These are phyloP conservation scores for Ictalurus punctatus DNA, from an alignment of 2,113 vertebrate genomes.

Conservation along the genomic window DNA sequence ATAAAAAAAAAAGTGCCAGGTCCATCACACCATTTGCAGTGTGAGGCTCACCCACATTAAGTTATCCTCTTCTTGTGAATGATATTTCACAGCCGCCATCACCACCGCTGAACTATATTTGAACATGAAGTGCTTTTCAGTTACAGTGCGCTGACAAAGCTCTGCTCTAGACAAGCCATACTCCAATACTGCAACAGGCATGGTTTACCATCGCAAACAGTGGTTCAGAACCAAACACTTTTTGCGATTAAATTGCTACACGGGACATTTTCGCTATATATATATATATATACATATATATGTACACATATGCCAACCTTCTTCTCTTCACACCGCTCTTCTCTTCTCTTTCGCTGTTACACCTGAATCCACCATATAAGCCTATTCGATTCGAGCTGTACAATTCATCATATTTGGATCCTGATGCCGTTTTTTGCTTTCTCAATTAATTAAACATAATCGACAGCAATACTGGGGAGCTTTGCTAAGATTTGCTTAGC, in stretches of 20 bases:
- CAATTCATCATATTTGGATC: background rate
- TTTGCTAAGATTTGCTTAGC: background rate
- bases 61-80: constrained; percentile 23
- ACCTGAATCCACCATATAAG: background rate
- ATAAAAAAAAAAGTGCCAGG: background rate
- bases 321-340: too few relatives aligned
- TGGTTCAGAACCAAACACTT: background rate
- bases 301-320: background rate
- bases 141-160: background rate
- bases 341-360: too few relatives aligned
- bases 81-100: constrained; percentile 18
- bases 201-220: background rate
- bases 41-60: constrained; percentile 2
- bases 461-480: background rate
- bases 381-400: background rate
- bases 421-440: background rate
- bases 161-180: too few relatives aligned
- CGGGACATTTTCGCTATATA: background rate
- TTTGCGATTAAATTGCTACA: background rate
- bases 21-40: constrained; percentile 18
- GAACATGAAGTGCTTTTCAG: constrained; percentile 31
- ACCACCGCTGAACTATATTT: constrained; percentile 22
- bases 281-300: background rate
- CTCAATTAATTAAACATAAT: background rate
- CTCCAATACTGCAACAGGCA: background rate